Evolutionary conservation across 2,888 invertebrate genomes (phyloP).

Genomic region (Agrenia bidenticulata): DNA sequence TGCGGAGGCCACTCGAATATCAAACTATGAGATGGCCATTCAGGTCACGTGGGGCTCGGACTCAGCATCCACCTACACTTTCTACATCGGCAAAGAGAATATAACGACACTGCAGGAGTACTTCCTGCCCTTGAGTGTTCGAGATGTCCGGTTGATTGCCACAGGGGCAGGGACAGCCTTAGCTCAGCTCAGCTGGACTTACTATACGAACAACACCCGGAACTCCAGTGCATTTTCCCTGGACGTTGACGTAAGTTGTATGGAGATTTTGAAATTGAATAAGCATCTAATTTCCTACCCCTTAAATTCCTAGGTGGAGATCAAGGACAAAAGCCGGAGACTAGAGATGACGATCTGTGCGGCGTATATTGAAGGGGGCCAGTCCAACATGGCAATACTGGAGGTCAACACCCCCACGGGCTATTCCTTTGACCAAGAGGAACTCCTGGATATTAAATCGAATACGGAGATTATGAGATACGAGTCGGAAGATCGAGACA

Average conservation of each 20-base stretch:
- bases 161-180: conserved; percentile 7
- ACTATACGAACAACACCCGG: not conserved
- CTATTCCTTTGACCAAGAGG: conserved; percentile 73
- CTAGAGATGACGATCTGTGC: conserved; percentile 4
- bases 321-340: conserved; percentile 6
- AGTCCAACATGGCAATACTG: conserved; percentile 84
- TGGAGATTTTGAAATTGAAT: not conserved
- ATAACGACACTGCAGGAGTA: conserved; percentile 4
- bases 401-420: conserved; percentile 87
- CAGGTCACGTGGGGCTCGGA: not conserved
- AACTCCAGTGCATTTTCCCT: not conserved
- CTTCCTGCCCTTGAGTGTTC: not conserved
- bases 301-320: not conserved
- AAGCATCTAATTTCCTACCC: not conserved
- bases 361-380: conserved; percentile 53
- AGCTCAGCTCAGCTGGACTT: conserved; percentile 16
- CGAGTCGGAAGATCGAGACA: conserved; percentile 68
- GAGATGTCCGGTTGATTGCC: not conserved
- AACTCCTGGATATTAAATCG: not conserved
- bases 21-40: not conserved
- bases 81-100: conserved; percentile 2
- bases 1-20: conserved; percentile 1
- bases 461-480: conserved; percentile 60
- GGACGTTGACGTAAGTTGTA: conserved; percentile 8
- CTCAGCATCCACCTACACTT: not conserved